Percentiles rank a stretch among this genome's conserved stretches.
These are phyloP conservation scores for Drosophila setifemur DNA, from an alignment of 1,140 invertebrate genomes.

Conservation along the genomic window DNA sequence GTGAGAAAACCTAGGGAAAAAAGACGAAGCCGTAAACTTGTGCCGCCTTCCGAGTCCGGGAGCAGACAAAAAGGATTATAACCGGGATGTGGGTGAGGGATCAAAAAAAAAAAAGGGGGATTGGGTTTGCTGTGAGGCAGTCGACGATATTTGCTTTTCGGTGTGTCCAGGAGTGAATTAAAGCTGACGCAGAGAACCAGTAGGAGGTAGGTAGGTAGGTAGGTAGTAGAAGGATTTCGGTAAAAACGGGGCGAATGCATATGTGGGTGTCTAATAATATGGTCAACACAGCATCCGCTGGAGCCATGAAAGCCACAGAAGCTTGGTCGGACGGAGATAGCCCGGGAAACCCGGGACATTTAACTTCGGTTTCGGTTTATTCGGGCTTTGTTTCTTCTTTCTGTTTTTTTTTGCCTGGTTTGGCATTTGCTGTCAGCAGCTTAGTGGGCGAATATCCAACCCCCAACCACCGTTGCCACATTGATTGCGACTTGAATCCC, in stretches of 20 bases:
- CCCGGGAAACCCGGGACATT: conserved; percentile 45
- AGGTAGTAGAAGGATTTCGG: neutral
- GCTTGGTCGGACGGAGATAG: conserved; percentile 19
- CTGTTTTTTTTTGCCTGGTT: neutral
- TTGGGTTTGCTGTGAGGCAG: neutral
- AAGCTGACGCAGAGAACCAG: conserved; percentile 27
- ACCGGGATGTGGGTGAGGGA: conserved; percentile 37
- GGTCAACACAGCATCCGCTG: conserved; percentile 21
- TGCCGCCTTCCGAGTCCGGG: conserved; percentile 38
- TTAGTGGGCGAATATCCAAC: conserved; percentile 1
- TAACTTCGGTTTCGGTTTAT: conserved; percentile 45
- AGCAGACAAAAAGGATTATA: conserved; percentile 62
- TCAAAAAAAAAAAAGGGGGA: conserved; percentile 29
- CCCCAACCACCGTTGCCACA: conserved; percentile 38
- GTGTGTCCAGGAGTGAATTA: conserved; percentile 46
- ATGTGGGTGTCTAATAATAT: conserved; percentile 52
- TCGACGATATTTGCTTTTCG: conserved; percentile 35
- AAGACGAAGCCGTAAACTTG: conserved; percentile 50
- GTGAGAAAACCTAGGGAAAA: conserved; percentile 12
- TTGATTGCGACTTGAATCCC: conserved; percentile 28
- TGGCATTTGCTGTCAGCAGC: conserved; percentile 40
- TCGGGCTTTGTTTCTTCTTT: neutral
- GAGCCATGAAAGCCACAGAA: conserved; percentile 27
- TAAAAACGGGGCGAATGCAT: conserved; percentile 10
- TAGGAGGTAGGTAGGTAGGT: neutral